phyloP scores from a whole-genome alignment of 2,888 invertebrate species.

The Pristionchus entomophagus region DNA sequence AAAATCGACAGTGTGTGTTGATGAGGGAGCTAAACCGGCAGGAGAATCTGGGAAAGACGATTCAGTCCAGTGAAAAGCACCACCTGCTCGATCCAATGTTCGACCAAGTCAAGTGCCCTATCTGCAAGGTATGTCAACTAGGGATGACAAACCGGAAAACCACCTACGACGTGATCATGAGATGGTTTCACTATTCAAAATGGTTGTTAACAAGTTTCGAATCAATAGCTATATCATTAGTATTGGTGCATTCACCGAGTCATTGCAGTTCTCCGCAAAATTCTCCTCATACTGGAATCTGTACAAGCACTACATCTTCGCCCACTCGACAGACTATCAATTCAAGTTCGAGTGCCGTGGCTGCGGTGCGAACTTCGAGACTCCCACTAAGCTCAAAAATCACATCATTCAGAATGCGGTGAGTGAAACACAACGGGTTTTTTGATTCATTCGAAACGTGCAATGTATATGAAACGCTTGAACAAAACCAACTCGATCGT shows the following conservation, averaged over 20 bases:
- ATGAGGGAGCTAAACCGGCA: not conserved
- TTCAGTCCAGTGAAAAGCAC: not conserved
- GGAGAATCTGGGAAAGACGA: not conserved
- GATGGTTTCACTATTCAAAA: no score
- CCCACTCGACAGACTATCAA: not conserved
- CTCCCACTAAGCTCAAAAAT: not conserved
- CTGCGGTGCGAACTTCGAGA: not conserved
- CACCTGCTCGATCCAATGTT: not conserved
- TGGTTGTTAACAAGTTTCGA: no score
- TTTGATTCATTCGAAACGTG: no score
- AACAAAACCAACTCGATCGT: no score
- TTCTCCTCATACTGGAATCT: not conserved
- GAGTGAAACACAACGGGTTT: no score
- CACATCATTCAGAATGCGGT: not conserved
- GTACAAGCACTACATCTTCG: not conserved
- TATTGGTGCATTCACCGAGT: no score
- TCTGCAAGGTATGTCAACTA: not conserved
- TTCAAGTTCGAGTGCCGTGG: not conserved
- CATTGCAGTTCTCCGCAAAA: no score
- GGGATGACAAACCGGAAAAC: no score
- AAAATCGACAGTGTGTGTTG: not conserved
- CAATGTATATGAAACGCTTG: not conserved
- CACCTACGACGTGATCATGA: no score
- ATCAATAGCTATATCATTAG: no score
- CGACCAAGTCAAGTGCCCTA: not conserved